Conservation (phyloP, 2,113 vertebrate species). For the Anarhynchus alexandrinus region DNA sequence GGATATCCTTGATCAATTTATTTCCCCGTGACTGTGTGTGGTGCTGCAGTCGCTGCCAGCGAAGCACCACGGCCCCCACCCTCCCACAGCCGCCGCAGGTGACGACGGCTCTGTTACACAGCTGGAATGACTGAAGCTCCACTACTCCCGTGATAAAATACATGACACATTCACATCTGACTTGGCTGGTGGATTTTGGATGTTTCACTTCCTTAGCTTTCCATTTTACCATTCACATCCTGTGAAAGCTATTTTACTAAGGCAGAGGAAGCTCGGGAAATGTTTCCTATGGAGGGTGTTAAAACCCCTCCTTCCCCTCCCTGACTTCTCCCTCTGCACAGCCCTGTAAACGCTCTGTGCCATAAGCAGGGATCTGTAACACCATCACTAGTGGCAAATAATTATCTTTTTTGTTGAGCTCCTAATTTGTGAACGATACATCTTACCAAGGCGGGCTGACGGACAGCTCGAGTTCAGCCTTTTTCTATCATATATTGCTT, state of each 20-base stretch:
- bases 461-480: neutral
- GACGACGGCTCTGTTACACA: neutral
- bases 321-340: neutral
- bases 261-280: neutral
- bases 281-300: neutral
- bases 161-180: neutral
- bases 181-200: neutral
- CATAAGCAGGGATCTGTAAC: neutral
- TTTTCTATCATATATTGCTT: neutral
- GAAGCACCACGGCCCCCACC: neutral
- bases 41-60: neutral
- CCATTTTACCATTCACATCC: neutral
- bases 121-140: neutral
- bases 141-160: neutral
- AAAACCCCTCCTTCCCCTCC: neutral
- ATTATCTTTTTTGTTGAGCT: neutral
- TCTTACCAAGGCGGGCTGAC: neutral
- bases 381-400: neutral
- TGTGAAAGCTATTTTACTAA: neutral
- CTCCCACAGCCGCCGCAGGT: neutral
- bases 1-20: neutral
- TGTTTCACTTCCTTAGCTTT: slow-evolving; percentile 1
- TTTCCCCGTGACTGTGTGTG: neutral
- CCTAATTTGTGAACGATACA: neutral
- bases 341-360: neutral